These are phyloP conservation scores for Tetragnatha montana DNA, from an alignment of 2,888 invertebrate species.

Conservation along the genomic window DNA sequence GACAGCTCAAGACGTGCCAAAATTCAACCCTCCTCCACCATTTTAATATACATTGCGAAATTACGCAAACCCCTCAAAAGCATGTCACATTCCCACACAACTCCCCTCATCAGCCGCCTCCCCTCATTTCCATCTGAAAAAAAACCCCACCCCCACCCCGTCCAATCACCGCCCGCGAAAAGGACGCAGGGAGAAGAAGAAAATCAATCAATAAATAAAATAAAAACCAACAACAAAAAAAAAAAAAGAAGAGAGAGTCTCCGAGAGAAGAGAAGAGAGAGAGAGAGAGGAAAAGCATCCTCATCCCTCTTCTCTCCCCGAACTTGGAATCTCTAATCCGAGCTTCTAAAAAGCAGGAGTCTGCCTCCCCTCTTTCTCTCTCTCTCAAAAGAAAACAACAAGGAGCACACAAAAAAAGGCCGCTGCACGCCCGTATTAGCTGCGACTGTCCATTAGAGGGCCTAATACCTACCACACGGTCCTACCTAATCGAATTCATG, in stretches of 20 bases:
- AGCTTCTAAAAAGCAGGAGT: conserved; percentile 43
- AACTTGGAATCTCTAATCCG: conserved; percentile 65
- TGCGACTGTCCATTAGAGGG: conserved; percentile 69
- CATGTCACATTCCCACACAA: background rate
- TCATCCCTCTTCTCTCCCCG: background rate
- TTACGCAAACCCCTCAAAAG: no score
- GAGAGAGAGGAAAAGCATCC: background rate
- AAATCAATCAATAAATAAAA: background rate
- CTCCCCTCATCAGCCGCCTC: background rate
- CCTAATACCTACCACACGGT: conserved; percentile 66
- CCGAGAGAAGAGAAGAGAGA: no score
- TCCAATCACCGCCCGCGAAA: background rate
- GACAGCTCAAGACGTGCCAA: no score
- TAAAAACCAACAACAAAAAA: background rate
- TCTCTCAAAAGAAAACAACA: conserved; percentile 52
- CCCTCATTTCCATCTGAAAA: background rate
- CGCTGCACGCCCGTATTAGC: conserved; percentile 68
- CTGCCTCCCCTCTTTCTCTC: no score
- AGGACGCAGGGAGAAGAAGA: background rate
- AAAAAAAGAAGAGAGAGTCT: background rate
- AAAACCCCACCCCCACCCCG: background rate
- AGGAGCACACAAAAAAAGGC: conserved; percentile 30
- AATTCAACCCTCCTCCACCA: no score
- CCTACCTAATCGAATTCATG: conserved; percentile 70
- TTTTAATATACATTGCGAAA: no score